Conservation (phyloP, 2,113 vertebrate species). For the Zapus hudsonius region DNA sequence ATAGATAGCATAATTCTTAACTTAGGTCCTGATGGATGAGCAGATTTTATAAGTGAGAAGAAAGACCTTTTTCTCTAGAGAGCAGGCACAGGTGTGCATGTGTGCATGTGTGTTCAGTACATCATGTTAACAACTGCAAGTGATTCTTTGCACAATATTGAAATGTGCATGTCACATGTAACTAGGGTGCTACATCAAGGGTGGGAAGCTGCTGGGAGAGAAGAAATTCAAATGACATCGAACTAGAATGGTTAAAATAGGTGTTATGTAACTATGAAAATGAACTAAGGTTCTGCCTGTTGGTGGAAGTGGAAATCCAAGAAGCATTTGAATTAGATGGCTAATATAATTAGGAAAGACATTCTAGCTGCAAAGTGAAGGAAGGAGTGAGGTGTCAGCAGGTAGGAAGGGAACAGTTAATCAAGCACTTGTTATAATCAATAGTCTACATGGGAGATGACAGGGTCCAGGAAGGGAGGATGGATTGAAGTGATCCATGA, state of each 20-base stretch:
- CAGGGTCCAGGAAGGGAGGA: not conserved
- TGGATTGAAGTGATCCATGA: not conserved
- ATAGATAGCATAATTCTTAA: not conserved
- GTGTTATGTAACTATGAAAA: not conserved
- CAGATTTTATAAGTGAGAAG: slow-evolving; percentile 13
- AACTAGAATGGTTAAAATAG: not conserved
- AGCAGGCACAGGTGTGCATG: not conserved
- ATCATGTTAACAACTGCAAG: not conserved
- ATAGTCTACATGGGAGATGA: not conserved
- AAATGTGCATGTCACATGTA: not conserved
- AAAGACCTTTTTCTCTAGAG: not conserved
- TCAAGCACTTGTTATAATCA: not conserved
- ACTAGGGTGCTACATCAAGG: not conserved
- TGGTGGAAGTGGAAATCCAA: not conserved
- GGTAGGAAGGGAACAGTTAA: not conserved
- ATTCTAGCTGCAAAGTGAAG: not conserved
- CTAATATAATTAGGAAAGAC: not conserved
- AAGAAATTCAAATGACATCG: not conserved
- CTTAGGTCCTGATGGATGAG: not conserved
- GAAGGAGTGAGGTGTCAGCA: not conserved
- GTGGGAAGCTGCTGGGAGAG: not conserved
- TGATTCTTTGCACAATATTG: not conserved
- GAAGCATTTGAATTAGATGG: not conserved
- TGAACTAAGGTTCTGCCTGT: not conserved
- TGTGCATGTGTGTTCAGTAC: not conserved